These are phyloP conservation scores for Cabera pusaria DNA, from an alignment of 2,888 invertebrate genomes.

Conservation along the genomic window DNA sequence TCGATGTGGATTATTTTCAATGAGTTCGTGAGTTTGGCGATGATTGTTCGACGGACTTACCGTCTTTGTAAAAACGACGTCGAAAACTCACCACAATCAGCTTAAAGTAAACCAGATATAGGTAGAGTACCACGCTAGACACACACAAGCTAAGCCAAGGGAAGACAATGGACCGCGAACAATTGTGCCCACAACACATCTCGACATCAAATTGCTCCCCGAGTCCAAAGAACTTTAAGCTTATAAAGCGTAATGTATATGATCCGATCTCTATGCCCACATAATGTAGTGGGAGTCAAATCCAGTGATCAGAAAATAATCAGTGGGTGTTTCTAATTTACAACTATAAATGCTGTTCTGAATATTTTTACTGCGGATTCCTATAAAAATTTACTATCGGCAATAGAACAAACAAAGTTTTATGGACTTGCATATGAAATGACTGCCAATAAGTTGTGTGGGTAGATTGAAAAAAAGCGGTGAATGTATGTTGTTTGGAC, in stretches of 20 bases:
- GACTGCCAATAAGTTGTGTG: conserved; percentile 8
- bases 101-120: conserved; percentile 44
- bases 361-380: no score
- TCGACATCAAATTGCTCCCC: conserved; percentile 57
- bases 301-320: conserved; percentile 1
- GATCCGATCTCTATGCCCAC: conserved; percentile 7
- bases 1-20: conserved; percentile 30
- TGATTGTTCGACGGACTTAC: conserved; percentile 20
- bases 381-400: no score
- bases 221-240: conserved; percentile 60
- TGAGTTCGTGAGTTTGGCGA: conserved; percentile 18
- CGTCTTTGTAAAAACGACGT: conserved; percentile 34
- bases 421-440: conserved; percentile 12
- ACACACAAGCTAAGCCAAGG: conserved; percentile 73
- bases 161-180: conserved; percentile 50
- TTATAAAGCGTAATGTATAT: not conserved
- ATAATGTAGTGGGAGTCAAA: conserved; percentile 16
- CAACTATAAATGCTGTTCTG: no score
- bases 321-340: conserved; percentile 7
- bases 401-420: no score
- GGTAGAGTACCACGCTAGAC: conserved; percentile 39
- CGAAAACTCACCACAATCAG: conserved; percentile 41
- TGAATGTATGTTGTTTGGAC: conserved; percentile 60
- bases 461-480: conserved; percentile 3
- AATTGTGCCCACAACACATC: conserved; percentile 63